Evolutionary conservation across 1,140 invertebrate genomes (phyloP), one percentile per base, ranked within the genome.

Genomic region (Wasmannia auropunctata): DNA sequence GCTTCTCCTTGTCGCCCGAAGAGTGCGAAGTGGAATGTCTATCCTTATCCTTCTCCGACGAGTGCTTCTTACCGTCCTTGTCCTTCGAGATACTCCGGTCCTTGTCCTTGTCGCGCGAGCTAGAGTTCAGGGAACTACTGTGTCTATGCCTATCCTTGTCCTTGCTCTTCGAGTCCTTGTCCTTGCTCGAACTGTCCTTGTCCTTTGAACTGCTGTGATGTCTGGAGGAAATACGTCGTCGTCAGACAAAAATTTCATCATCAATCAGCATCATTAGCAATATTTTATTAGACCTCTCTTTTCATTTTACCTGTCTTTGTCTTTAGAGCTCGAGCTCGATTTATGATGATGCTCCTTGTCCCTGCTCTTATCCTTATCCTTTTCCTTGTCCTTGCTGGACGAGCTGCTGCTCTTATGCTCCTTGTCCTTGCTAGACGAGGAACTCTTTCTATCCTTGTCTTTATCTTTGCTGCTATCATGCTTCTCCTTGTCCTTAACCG

Each of bases 401-500:
- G 96, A 97, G 90, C 95, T 94, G 11, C 93, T 95, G 80, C 93
- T 95, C 92, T 96, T 96, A 85, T 96, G 96, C 22, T 97, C 96
- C 90, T 96, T 96, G 75, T 97, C 96, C 91, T 96, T 96, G 91
- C 95, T 96, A 0, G 92, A 93, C 0, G 93, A 94, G 1, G 92
- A 93, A 56, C 92, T 96, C 85, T 95, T 95, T 86, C 89, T 94
- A 22, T 91, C 87, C 34, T 91, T 92, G 31, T 92, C 91, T 11
- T 93, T 90, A 60, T 90, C 89, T 43, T 81, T 91, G 56, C 92
- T 93, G 34, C 91, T 92, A 22, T 88, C 92, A 76, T 91, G 94
- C 88, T 92, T 96, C 92, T 95, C 95, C 92, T 94, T 95, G 25
- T 94, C 93, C 70, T 93, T 93, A 19, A 90, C 54, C 10, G 94